Base-by-base conservation (phyloP, 2,888 invertebrate species). In the Eupithecia inturbata region DNA sequence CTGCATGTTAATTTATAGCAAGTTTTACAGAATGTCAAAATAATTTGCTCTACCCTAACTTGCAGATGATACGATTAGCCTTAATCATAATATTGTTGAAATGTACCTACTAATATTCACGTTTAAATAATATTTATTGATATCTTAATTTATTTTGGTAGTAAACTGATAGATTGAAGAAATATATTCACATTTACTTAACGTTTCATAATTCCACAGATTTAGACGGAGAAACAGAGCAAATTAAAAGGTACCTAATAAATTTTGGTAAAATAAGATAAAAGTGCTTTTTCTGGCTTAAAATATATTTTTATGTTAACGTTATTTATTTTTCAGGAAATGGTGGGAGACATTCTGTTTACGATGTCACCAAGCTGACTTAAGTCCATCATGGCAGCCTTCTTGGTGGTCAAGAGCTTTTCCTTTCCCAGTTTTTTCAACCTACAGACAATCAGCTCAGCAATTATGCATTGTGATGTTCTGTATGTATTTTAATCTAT, bases 381-480 rank as follows among this genome's bases (percentile, higher is more conserved):
- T 83, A 0, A 87, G 90, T 5, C 89, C 96, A 0, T 96, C 96
- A 0, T 96, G 96, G 96, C 95, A 96, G 83, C 97, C 97, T 1
- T 85, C 91, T 0, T 95, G 96, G 85, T 97, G 97, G 97, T 88
- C 93, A n/a, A 95, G 92, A 83, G 83, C 95, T 22, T 96, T 96
- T 82, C 97, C 97, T 0, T 96, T 96, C 81, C 97, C 97, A 3
- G 95, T 96, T 82, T 97, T 96, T 82, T 96, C 97, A 1, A 96
- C 96, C 0, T 96, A 96, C 85, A 95, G 97, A 79, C 94, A 93
- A 71, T 82, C 88, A 0, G 89, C 90, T 10, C 93, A 91, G 74
- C 88, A 91, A 79, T 74, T 92, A 45, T 92, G 92, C 77, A 91
- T 94, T 66, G 81, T 92, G 68, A 80, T 91, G 69, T 93, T 93